A percentile compares a stretch with the other conserved stretches of the same genome.
Conservation (phyloP, 2,797 vertebrate genomes). For the Channallabes apus region DNA sequence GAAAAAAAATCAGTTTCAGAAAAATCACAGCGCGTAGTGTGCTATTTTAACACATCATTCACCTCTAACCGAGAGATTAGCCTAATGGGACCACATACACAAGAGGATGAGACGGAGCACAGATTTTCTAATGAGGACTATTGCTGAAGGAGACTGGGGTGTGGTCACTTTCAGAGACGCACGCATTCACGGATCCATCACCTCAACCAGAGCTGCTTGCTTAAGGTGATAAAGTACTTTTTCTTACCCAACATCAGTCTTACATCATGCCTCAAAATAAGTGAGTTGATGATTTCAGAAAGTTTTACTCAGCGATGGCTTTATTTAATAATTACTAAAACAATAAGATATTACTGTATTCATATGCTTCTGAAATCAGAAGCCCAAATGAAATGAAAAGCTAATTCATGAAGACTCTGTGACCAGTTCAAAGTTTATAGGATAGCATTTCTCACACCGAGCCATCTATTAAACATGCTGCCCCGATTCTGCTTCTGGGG, state of each 20-base stretch:
- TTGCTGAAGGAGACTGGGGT: conserved; percentile 61
- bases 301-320: background rate
- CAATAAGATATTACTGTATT: background rate
- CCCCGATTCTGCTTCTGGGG: conserved; percentile 52
- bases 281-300: background rate
- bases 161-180: conserved; percentile 58
- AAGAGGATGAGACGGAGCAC: conserved; percentile 72
- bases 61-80: conserved; percentile 66
- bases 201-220: conserved; percentile 15
- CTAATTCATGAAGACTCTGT: conserved; percentile 14
- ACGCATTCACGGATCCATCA: background rate
- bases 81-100: conserved; percentile 75
- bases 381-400: background rate
- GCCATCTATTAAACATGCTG: conserved; percentile 52
- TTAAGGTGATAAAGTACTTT: background rate
- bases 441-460: conserved; percentile 35
- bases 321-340: background rate
- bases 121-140: conserved; percentile 68
- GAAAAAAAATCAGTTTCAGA: too few relatives aligned
- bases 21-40: conserved; percentile 5
- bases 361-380: background rate
- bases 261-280: background rate
- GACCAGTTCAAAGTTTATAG: conserved; percentile 34
- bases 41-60: conserved; percentile 33
- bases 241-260: background rate